Conservation (phyloP, 2,888 invertebrate species). For the Cyclophora albipunctata region DNA sequence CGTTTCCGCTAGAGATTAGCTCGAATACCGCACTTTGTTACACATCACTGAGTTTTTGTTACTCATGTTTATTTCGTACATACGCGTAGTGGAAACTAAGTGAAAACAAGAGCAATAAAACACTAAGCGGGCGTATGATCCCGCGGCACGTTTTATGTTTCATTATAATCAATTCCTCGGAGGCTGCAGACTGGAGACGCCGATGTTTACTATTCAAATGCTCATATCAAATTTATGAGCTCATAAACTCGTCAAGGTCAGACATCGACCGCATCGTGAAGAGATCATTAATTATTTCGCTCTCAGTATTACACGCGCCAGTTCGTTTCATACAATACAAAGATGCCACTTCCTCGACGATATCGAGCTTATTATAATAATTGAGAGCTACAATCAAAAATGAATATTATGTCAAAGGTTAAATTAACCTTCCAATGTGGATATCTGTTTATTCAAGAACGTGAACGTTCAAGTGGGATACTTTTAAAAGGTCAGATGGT, state of each 20-base stretch:
- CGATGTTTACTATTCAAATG: conserved; percentile 37
- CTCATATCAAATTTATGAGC: conserved; percentile 27
- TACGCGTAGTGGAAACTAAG: neutral
- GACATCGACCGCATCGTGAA: conserved; percentile 13
- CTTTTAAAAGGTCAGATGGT: no score
- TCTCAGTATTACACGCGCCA: neutral
- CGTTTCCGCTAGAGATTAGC: conserved; percentile 34
- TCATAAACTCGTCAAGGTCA: conserved; percentile 21
- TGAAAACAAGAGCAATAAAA: conserved; percentile 4
- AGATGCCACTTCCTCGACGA: no score
- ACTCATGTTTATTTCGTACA: conserved; percentile 12
- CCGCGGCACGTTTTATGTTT: conserved; percentile 20
- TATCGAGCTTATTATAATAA: no score
- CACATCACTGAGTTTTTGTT: conserved; percentile 18
- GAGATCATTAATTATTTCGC: conserved; percentile 15
- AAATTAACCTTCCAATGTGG: no score
- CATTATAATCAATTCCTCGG: conserved; percentile 30
- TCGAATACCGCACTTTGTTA: conserved; percentile 15
- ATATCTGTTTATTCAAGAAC: no score
- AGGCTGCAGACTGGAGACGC: conserved; percentile 23
- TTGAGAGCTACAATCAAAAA: no score
- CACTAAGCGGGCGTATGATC: neutral
- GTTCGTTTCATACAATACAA: no score
- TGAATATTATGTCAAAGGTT: no score
- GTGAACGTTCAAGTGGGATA: no score